Conservation (phyloP, 1,140 invertebrate genomes). For the Zophobas morio region DNA sequence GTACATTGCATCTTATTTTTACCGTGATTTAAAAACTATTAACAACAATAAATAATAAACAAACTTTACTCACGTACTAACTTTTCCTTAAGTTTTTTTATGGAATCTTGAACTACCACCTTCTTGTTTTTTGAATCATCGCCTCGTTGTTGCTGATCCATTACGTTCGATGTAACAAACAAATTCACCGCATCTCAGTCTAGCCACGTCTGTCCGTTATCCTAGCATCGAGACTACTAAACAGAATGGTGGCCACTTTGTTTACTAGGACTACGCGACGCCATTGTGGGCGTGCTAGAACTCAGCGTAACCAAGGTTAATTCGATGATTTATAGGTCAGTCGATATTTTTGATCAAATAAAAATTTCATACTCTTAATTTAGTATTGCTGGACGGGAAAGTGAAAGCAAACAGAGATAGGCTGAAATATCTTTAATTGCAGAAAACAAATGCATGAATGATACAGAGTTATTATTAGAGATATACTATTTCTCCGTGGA, state of each 20-base stretch:
- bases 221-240: conserved; percentile 25
- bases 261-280: conserved; percentile 3
- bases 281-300: conserved; percentile 17
- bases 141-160: conserved; percentile 27
- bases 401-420: background rate
- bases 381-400: background rate
- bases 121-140: conserved; percentile 25
- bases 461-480: background rate
- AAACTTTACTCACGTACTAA: conserved; percentile 36
- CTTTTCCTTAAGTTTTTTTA: conserved; percentile 32
- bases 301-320: conserved; percentile 1
- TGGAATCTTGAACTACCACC: conserved; percentile 1
- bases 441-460: conserved; percentile 10
- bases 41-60: background rate
- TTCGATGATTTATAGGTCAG: background rate
- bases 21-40: too few species aligned
- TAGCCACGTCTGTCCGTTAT: background rate
- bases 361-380: background rate
- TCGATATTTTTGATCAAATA: conserved; percentile 12
- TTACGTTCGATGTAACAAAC: conserved; percentile 6
- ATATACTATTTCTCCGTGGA: background rate
- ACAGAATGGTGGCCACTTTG: background rate
- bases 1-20: too few species aligned
- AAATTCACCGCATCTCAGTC: conserved; percentile 6
- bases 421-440: background rate